Base-by-base conservation (phyloP, 2,797 vertebrate species). In the Sebastolobus altivelis region DNA sequence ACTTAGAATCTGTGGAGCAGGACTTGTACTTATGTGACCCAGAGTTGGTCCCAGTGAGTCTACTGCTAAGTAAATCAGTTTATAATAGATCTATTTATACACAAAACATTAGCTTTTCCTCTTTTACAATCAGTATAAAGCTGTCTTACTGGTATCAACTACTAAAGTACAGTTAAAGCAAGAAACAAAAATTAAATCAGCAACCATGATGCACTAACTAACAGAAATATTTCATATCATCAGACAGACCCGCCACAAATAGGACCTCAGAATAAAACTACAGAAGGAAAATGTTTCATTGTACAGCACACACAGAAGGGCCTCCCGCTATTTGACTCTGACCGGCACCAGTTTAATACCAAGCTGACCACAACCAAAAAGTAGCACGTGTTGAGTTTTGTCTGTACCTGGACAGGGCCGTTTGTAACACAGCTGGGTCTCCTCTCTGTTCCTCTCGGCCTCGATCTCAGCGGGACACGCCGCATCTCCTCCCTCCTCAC, bases 361-460 rank as follows among this genome's bases (percentile, higher is more conserved):
- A 9, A 9, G 29, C 9, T 18, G 7, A 13, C 20, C 0, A 4
- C 29, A 35, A 20, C 25, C 3, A 37, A 65, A 20, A 13, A 63
- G 20, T 7, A 61, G 0, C 2, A 3, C 1, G 20, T 2, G 12
- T 12, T 49, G 31, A 33, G 65, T 38, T 22, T 11, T 37, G 55
- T 49, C 8, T 13, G 29, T 87, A 97, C 97, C 95, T 92, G 95
- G 80, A 80, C 97, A 97, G 3, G 96, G 95, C 61, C 72, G 94
- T 70, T 88, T 93, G 89, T 97, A 97, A 37, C 97, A 97, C 13
- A 96, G 92, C 74, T 92, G 93, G 1, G 90, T 95, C 86, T 97
- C 95, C 88, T 95, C 93, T 7, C 66, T 81, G 35, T 82, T 72
- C 65, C 86, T 93, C 66, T 84, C 78, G 0, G 55, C 83, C 27